Evolutionary conservation across 2,888 invertebrate species (phyloP).

Genomic region (Acleris literana): DNA sequence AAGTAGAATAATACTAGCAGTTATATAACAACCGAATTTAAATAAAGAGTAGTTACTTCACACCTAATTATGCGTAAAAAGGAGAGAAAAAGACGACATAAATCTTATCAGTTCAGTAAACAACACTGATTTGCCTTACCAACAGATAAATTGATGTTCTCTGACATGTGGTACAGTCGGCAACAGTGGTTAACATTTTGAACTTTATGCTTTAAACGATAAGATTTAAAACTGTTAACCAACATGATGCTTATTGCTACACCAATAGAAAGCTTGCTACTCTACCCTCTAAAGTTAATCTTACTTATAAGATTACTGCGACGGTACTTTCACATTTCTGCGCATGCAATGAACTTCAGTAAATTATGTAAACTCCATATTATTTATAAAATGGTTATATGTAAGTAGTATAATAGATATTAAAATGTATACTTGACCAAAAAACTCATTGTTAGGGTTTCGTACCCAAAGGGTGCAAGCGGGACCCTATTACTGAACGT

Average conservation of each 20-base stretch:
- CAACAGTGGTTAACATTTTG: slow-evolving; percentile 26
- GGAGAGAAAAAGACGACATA: slow-evolving; percentile 11
- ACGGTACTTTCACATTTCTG: slow-evolving; percentile 60
- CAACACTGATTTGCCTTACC: background rate
- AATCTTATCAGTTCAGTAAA: slow-evolving; percentile 7
- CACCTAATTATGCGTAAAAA: slow-evolving; percentile 14
- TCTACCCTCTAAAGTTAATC: slow-evolving; percentile 77
- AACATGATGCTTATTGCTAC: slow-evolving; percentile 14
- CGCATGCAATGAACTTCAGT: slow-evolving; percentile 42
- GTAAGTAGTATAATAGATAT: too few relatives aligned
- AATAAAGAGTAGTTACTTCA: slow-evolving; percentile 43
- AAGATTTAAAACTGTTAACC: slow-evolving; percentile 30
- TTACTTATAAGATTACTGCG: slow-evolving; percentile 73
- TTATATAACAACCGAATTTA: slow-evolving; percentile 42
- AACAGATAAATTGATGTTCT: background rate
- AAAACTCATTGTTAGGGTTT: too few relatives aligned
- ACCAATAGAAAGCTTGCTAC: slow-evolving; percentile 44
- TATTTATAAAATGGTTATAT: background rate
- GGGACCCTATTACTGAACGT: too few relatives aligned
- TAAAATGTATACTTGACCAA: too few relatives aligned
- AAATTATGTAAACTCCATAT: background rate
- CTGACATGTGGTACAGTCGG: slow-evolving; percentile 4
- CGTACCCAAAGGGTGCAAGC: too few relatives aligned
- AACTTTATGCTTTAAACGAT: slow-evolving; percentile 21
- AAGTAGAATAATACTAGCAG: slow-evolving; percentile 63